Conservation (phyloP, 2,113 vertebrate species). For the Xiphophorus couchianus region DNA sequence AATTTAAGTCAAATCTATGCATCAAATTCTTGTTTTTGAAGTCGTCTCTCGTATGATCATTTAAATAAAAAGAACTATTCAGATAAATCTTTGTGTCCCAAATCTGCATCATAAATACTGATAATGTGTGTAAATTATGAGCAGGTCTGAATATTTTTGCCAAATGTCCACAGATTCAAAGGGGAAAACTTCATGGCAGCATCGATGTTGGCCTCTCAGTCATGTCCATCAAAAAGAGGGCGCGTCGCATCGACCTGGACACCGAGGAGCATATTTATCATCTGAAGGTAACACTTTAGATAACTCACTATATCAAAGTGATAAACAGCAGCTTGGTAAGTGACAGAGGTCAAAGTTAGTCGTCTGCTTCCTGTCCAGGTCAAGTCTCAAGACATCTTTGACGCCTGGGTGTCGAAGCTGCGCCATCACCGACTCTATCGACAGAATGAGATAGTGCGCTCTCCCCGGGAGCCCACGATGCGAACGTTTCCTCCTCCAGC, state of each 20-base stretch:
- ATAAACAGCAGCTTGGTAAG: neutral
- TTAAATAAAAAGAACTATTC: neutral
- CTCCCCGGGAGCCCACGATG: slow-evolving; percentile 91
- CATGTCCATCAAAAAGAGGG: slow-evolving; percentile 98
- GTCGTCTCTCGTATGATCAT: neutral
- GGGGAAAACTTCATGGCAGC: slow-evolving; percentile 96
- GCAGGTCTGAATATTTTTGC: neutral
- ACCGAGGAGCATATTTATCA: slow-evolving; percentile 99
- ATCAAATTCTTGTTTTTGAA: too few relatives aligned
- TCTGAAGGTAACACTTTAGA: slow-evolving; percentile 86
- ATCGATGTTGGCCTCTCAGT: slow-evolving; percentile 98
- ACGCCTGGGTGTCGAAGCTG: slow-evolving; percentile 94
- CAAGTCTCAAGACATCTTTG: slow-evolving; percentile 97
- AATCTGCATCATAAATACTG: neutral
- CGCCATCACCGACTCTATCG: slow-evolving; percentile 95
- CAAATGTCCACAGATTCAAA: slow-evolving; percentile 89
- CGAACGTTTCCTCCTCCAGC: slow-evolving; percentile 91
- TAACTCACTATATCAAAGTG: neutral
- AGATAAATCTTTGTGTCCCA: neutral
- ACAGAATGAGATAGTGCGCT: slow-evolving; percentile 98
- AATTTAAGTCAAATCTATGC: neutral
- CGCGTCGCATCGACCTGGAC: slow-evolving; percentile 96
- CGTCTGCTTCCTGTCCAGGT: slow-evolving; percentile 78
- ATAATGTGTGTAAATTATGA: neutral
- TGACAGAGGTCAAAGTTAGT: neutral